Percentiles rank a stretch among this genome's conserved stretches.
Conservation (phyloP, 2,797 vertebrate species). For the Sebastes diaconus region DNA sequence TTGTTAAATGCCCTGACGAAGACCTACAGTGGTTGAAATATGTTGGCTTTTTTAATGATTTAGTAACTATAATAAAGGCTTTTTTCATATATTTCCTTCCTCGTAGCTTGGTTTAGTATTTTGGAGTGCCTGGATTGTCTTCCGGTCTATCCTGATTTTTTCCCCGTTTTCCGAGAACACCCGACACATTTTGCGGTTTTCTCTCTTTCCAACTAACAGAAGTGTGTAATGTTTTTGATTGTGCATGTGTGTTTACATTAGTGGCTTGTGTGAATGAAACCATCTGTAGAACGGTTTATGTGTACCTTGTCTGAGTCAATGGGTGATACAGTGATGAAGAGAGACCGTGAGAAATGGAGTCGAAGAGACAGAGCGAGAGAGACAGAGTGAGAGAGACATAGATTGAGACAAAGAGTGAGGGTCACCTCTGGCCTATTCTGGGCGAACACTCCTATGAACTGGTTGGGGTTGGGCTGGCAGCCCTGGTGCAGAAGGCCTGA, state of each 20-base stretch:
- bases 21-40: too few species aligned
- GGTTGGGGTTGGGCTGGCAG: slow-evolving; percentile 87
- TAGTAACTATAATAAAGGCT: too few species aligned
- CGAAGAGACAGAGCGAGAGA: background rate
- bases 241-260: background rate
- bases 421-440: slow-evolving; percentile 97
- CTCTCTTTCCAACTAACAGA: background rate
- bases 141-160: too few species aligned
- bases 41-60: too few species aligned
- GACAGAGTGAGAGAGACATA: background rate
- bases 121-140: too few species aligned
- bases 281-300: background rate
- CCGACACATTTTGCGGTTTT: too few species aligned
- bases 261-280: background rate
- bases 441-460: slow-evolving; percentile 97
- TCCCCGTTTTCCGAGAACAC: too few species aligned
- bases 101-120: too few species aligned
- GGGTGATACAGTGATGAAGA: background rate
- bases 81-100: too few species aligned
- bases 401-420: background rate
- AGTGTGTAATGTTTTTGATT: background rate
- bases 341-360: background rate
- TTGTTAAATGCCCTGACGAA: too few species aligned
- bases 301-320: background rate
- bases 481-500: slow-evolving; percentile 93